Conservation (phyloP, 2,888 invertebrate species). For the Meta bourneti region DNA sequence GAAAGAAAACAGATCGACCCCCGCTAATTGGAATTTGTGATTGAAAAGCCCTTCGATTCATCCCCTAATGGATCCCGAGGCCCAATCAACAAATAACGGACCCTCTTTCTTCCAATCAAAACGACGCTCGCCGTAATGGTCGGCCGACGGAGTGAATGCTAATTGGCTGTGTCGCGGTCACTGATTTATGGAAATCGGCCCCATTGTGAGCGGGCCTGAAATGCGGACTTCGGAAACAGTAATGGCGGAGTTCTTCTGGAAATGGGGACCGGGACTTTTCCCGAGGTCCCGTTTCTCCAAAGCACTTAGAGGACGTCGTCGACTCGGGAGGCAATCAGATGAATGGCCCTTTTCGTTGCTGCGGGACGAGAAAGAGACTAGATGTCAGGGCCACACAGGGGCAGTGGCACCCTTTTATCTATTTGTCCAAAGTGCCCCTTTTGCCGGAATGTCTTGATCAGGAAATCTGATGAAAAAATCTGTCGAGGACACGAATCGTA, state of each 20-base stretch:
- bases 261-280: neutral
- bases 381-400: no score
- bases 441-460: no score
- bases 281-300: no score
- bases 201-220: conserved; percentile 6
- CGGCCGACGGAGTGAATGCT: conserved; percentile 42
- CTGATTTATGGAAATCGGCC: conserved; percentile 66
- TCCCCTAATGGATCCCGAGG: conserved; percentile 55
- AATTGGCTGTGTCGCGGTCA: conserved; percentile 51
- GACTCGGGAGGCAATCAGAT: no score
- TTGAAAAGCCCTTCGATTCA: conserved; percentile 55
- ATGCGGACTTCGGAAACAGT: neutral
- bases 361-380: no score
- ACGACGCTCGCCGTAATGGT: conserved; percentile 23
- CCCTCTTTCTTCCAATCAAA: conserved; percentile 45
- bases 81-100: conserved; percentile 64
- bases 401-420: no score
- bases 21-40: conserved; percentile 63
- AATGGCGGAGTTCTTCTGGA: neutral
- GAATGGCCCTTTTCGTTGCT: no score
- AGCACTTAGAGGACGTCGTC: no score
- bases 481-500: no score
- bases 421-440: no score
- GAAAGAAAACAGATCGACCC: conserved; percentile 46
- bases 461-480: no score